phyloP scores from a whole-genome alignment of 2,888 invertebrate genomes.

The Hirtodrosophila duncani region DNA sequence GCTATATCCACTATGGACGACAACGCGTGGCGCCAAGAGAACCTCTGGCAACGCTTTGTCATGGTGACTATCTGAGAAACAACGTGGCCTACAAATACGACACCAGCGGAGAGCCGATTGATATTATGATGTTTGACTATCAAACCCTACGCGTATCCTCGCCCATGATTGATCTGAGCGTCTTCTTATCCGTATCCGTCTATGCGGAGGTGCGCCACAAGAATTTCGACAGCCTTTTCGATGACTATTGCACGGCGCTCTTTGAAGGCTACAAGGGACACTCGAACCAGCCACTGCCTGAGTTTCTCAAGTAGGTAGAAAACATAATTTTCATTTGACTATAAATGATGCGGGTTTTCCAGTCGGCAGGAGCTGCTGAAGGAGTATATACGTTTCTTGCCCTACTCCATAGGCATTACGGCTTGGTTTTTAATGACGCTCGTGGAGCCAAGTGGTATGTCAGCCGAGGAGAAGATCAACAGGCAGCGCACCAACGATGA shows the following conservation, averaged over 20 bases:
- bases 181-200: constrained; percentile 70
- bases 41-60: constrained; percentile 74
- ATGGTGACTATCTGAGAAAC: constrained; percentile 77
- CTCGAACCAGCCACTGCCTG: constrained; percentile 49
- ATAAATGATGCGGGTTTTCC: too few species aligned
- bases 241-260: constrained; percentile 65
- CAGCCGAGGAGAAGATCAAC: constrained; percentile 45
- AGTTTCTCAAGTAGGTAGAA: constrained; percentile 63
- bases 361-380: constrained; percentile 65
- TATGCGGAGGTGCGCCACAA: constrained; percentile 63
- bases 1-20: constrained; percentile 46
- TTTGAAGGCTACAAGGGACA: constrained; percentile 34
- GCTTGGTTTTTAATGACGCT: constrained; percentile 62
- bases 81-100: constrained; percentile 76
- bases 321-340: too few species aligned
- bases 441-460: constrained; percentile 46
- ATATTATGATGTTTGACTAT: constrained; percentile 77
- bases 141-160: constrained; percentile 76
- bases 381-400: constrained; percentile 72
- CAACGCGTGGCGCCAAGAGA: constrained; percentile 70
- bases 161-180: constrained; percentile 75
- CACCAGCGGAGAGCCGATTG: constrained; percentile 49
- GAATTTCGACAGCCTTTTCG: constrained; percentile 71
- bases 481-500: constrained; percentile 38
- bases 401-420: constrained; percentile 60